These are phyloP conservation scores for Zaprionus ornatus DNA, from an alignment of 1,140 invertebrate genomes.

Conservation along the genomic window DNA sequence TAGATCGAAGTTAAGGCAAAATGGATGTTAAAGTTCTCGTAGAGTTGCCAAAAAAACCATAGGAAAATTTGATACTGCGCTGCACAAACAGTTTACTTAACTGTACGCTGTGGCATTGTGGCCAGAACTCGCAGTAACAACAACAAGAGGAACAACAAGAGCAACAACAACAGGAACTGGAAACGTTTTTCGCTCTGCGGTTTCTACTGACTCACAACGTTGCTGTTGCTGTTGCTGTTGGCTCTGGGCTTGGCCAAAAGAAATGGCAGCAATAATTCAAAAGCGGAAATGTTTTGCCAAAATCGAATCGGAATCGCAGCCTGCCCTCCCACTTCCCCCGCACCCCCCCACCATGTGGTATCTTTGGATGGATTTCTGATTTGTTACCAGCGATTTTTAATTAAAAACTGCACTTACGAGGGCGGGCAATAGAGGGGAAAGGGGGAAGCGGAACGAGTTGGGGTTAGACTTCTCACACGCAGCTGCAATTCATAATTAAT, in stretches of 20 bases:
- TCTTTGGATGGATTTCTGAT: slow-evolving; percentile 20
- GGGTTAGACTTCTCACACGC: background rate
- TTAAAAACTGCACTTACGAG: slow-evolving; percentile 67
- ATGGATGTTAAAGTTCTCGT: background rate
- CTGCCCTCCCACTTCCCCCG: background rate
- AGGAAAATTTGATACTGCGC: background rate
- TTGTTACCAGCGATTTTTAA: slow-evolving; percentile 62
- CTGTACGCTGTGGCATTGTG: slow-evolving; percentile 23
- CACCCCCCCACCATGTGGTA: slow-evolving; percentile 13
- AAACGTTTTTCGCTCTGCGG: slow-evolving; percentile 46
- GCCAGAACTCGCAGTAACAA: slow-evolving; percentile 52
- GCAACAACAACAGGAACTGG: slow-evolving; percentile 10
- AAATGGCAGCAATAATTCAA: slow-evolving; percentile 74
- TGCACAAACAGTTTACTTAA: slow-evolving; percentile 37
- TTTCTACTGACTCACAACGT: slow-evolving; percentile 37
- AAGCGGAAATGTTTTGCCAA: slow-evolving; percentile 72
- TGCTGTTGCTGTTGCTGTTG: slow-evolving; percentile 25
- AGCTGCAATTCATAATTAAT: background rate
- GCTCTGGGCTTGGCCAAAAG: slow-evolving; percentile 20
- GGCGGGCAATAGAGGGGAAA: background rate
- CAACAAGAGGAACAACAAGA: background rate
- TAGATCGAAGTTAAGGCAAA: background rate
- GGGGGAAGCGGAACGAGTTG: background rate
- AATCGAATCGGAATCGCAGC: slow-evolving; percentile 54
- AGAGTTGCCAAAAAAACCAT: background rate